phyloP scores from a whole-genome alignment of 30 jellyfish, hydroid and myxozoan genomes.

The Hydractinia echinata region DNA sequence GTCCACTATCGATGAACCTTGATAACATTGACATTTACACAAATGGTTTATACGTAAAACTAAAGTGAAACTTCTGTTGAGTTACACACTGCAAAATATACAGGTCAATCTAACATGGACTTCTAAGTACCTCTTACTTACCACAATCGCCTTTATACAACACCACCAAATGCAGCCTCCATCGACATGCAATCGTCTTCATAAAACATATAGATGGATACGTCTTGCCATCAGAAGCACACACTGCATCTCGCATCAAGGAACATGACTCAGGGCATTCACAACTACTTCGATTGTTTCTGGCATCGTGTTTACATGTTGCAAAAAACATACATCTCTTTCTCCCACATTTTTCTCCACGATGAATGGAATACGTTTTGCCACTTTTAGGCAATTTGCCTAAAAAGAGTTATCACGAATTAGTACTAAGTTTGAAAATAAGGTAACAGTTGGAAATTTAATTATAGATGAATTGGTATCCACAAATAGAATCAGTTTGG shows the following conservation, averaged over 20 bases:
- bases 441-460: too few species aligned
- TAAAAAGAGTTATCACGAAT: not conserved
- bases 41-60: not conserved
- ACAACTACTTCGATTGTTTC: not conserved
- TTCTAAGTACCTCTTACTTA: not conserved
- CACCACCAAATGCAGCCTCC: constrained; percentile 17
- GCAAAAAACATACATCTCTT: constrained; percentile 11
- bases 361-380: not conserved
- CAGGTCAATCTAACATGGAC: not conserved
- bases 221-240: constrained; percentile 35
- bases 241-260: not conserved
- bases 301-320: constrained; percentile 8
- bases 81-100: not conserved
- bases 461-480: too few species aligned
- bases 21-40: too few species aligned
- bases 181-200: constrained; percentile 27
- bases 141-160: constrained; percentile 28
- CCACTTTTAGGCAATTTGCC: not conserved
- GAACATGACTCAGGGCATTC: constrained; percentile 20
- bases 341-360: constrained; percentile 20
- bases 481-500: too few species aligned
- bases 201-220: constrained; percentile 18
- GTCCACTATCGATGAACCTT: too few species aligned
- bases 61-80: not conserved
- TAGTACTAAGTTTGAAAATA: too few species aligned